Evolutionary conservation across 2,113 vertebrate species (phyloP).

Genomic region (Centrocercus urophasianus): DNA sequence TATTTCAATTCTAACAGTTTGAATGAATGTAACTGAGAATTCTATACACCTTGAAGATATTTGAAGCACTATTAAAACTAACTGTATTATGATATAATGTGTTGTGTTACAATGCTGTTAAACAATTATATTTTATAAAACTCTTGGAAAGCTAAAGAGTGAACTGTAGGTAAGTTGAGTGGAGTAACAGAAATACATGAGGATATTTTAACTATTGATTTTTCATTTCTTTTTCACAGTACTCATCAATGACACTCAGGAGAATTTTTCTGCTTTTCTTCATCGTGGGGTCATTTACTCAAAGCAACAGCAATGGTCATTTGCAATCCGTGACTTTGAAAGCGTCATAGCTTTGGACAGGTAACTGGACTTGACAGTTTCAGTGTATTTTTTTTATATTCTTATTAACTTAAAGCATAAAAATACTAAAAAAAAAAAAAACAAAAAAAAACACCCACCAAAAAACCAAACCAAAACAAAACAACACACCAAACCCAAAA

Average conservation of each 20-base stretch:
- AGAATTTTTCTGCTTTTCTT: conserved; percentile 80
- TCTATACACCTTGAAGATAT: not conserved
- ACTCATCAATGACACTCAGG: conserved; percentile 77
- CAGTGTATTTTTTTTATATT: not conserved
- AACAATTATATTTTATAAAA: not conserved
- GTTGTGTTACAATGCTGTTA: not conserved
- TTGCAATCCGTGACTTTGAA: conserved; percentile 83
- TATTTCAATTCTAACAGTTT: not conserved
- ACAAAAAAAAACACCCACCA: not conserved
- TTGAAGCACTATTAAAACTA: not conserved
- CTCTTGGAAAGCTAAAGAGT: not conserved
- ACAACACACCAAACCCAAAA: too few species aligned
- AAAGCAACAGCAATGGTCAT: conserved; percentile 67
- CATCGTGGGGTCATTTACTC: conserved; percentile 82
- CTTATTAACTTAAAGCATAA: not conserved
- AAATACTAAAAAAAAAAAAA: not conserved
- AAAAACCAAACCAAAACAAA: not conserved
- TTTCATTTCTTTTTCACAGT: conserved; percentile 65
- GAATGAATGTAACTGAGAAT: not conserved
- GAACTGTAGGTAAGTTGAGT: not conserved
- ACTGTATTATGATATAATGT: not conserved
- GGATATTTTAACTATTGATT: not conserved
- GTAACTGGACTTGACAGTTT: conserved; percentile 58
- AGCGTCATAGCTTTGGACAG: conserved; percentile 80
- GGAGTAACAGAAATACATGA: not conserved